Evolutionary conservation across 2,797 vertebrate species (phyloP).

Genomic region (Linurgus olivaceus): DNA sequence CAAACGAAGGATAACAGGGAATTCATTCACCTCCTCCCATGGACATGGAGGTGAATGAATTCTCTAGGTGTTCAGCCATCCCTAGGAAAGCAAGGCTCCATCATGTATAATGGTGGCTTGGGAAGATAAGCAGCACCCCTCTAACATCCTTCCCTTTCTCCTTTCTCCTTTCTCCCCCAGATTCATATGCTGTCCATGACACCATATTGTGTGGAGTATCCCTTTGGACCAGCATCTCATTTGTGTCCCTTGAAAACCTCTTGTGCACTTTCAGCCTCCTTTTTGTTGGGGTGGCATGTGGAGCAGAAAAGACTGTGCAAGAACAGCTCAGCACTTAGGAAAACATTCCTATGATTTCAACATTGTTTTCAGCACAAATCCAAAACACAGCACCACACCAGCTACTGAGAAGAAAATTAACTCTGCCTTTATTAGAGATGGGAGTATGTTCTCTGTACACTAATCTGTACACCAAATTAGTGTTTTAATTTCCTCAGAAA

Average conservation of each 20-base stretch:
- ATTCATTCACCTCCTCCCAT: neutral
- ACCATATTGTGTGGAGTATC: neutral
- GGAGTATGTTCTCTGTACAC: neutral
- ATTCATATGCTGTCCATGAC: neutral
- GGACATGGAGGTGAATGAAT: too few species aligned
- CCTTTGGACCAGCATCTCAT: neutral
- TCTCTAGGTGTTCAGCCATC: neutral
- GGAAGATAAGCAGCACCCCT: neutral
- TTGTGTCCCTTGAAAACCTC: neutral
- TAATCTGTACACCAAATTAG: neutral
- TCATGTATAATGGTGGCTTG: accelerated
- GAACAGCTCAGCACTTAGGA: neutral
- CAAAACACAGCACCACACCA: neutral
- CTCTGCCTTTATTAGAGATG: neutral
- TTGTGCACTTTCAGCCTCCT: neutral
- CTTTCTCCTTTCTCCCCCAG: neutral
- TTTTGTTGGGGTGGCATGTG: accelerated
- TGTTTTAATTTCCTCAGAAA: neutral
- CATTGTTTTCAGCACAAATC: neutral
- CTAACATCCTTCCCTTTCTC: neutral
- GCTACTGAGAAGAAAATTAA: neutral
- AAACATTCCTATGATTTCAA: neutral
- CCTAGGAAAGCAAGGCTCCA: neutral
- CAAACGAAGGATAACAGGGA: neutral
- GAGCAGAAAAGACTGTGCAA: neutral